Base-by-base conservation (phyloP, 2,113 vertebrate genomes). In the Rana temporaria region DNA sequence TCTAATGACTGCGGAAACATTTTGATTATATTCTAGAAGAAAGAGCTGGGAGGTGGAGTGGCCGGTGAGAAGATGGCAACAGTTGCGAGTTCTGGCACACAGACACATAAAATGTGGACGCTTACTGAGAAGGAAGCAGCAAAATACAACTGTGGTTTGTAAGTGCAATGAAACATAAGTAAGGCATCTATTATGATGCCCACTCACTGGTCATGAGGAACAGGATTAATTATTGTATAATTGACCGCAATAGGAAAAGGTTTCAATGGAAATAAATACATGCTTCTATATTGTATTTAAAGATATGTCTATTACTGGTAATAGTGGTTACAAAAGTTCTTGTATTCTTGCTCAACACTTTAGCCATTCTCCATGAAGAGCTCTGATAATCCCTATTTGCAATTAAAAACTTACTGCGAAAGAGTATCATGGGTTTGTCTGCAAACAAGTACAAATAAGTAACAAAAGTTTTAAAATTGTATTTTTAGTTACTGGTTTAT, bases 1-100 rank as follows among this genome's bases (percentile, higher is more conserved):
- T 38, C 55, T 74, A 59, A 74, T 74, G 71, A 74, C 34, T 74
- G 71, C 71, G 71, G 71, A 74, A 74, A 74, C 71, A 57, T 59
- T 59, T 74, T 59, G 26, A 60, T 57, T 8, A 71, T 24, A 71
- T 71, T 71, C 20, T 34, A 59, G 53, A 73, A 26, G 32, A 57
- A 32, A 34, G 30, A 74, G 57, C 30, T 62, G 30, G 38, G 72
- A 42, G 57, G 56, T 62, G 72, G 32, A n/a, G 60, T 24, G 56
- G n/a, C 71, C 19, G 15, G 34, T 34, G 34, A 42, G 32, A 55
- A 56, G 52, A 57, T 53, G 71, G 14, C 26, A 73, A 30, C 56
- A 63, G 60, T 15, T 24, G 12, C 24, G 59, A 60, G n/a, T 60
- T 60, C 59, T 20, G 59, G 59, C 59, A 60, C n/a, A 60, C 8